Evolutionary conservation across 2,797 vertebrate genomes (phyloP).

Genomic region (Tiaroga cobitis): DNA sequence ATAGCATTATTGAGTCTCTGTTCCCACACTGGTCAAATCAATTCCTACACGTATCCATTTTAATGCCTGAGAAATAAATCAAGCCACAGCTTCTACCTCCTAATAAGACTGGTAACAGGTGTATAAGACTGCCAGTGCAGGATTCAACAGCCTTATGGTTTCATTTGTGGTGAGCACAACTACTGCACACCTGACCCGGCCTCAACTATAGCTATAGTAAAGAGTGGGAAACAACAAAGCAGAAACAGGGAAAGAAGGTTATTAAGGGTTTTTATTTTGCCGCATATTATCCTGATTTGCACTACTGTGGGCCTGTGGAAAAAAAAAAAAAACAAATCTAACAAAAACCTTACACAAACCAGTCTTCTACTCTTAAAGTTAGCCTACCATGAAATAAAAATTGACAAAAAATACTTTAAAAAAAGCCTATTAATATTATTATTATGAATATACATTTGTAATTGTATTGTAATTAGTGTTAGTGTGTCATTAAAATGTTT

Average conservation of each 20-base stretch:
- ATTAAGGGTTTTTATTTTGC: not conserved
- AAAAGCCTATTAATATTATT: too few species aligned
- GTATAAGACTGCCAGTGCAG: too few species aligned
- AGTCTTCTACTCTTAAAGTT: too few species aligned
- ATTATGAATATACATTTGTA: too few species aligned
- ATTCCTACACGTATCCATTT: not conserved
- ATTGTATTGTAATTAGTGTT: too few species aligned
- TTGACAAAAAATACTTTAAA: too few species aligned
- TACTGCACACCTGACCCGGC: not conserved
- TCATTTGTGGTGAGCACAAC: not conserved
- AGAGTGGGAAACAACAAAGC: not conserved
- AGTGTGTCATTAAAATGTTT: too few species aligned
- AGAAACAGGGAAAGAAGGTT: not conserved
- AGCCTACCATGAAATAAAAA: not conserved
- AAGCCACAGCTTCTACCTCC: constrained; percentile 21
- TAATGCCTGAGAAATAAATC: constrained; percentile 1
- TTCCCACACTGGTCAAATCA: constrained; percentile 3
- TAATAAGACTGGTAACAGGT: constrained; percentile 12
- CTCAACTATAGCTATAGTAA: not conserved
- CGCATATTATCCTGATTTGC: not conserved
- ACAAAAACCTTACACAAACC: not conserved
- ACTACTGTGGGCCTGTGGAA: not conserved
- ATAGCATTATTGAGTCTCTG: constrained; percentile 10
- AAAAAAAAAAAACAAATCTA: not conserved
- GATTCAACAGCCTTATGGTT: too few species aligned